A percentile compares a stretch with the other conserved stretches of the same genome.
phyloP scores from a whole-genome alignment of 2,797 vertebrate genomes.

The Falco naumanni region DNA sequence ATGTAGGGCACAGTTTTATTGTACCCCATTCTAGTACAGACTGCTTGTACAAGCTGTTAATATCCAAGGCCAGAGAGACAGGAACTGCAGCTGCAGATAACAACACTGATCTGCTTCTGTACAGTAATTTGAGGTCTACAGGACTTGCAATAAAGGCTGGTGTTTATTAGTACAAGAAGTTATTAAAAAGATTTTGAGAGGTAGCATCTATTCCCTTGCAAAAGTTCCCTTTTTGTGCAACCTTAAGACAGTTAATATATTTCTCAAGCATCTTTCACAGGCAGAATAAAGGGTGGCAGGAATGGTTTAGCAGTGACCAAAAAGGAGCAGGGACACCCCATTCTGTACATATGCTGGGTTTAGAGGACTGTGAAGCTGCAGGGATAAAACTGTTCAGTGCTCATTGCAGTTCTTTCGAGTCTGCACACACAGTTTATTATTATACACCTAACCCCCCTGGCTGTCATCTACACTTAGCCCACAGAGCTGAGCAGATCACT shows the following conservation, averaged over 20 bases:
- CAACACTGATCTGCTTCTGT: neutral
- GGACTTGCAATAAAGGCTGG: neutral
- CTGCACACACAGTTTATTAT: neutral
- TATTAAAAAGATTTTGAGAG: neutral
- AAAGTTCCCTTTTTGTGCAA: neutral
- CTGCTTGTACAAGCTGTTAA: neutral
- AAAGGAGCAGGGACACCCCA: neutral
- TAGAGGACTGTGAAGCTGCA: neutral
- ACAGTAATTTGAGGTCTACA: neutral
- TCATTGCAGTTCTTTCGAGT: neutral
- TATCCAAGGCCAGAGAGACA: neutral
- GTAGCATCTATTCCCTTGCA: neutral
- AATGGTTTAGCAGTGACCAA: neutral
- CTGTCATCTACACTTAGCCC: neutral
- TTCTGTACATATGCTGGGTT: neutral
- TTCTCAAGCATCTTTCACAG: neutral
- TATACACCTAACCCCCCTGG: neutral
- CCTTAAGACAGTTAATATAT: neutral
- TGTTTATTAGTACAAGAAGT: neutral
- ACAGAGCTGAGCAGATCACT: conserved; percentile 34
- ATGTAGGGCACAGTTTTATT: rapidly evolving
- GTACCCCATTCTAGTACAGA: neutral
- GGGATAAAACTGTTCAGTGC: neutral
- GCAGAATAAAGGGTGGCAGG: neutral
- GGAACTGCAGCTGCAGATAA: neutral